These are phyloP conservation scores for Varecia variegata DNA, from an alignment of 2,797 vertebrate species.

Conservation along the genomic window DNA sequence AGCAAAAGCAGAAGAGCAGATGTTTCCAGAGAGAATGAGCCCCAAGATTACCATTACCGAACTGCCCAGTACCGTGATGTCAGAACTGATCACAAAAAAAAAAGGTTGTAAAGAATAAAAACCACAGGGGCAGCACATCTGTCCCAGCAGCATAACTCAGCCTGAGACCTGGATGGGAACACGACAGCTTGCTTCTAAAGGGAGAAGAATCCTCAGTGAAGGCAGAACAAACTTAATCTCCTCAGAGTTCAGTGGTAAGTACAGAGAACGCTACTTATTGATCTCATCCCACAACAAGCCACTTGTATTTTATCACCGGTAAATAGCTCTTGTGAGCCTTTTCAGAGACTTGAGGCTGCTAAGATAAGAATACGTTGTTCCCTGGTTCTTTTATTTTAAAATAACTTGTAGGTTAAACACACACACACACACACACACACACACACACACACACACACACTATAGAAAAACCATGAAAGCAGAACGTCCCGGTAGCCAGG, in stretches of 20 bases:
- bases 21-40: constrained; percentile 68
- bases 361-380: constrained; percentile 62
- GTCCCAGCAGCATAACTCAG: constrained; percentile 63
- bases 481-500: not conserved
- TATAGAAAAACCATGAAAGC: not conserved
- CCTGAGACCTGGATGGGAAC: not conserved
- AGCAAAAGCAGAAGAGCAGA: constrained; percentile 64
- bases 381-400: constrained; percentile 52
- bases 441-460: not conserved
- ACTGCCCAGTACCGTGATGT: constrained; percentile 11
- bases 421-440: not conserved
- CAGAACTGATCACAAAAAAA: constrained; percentile 18
- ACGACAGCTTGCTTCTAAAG: not conserved
- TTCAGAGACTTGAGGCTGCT: constrained; percentile 54
- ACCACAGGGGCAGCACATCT: constrained; percentile 33
- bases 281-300: constrained; percentile 59
- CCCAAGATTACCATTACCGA: constrained; percentile 52
- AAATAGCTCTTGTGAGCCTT: constrained; percentile 69
- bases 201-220: constrained; percentile 39
- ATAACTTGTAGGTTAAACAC: constrained; percentile 39
- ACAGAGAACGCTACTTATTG: constrained; percentile 65
- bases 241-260: constrained; percentile 36
- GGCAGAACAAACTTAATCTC: constrained; percentile 53
- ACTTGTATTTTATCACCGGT: constrained; percentile 54
- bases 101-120: not conserved